Conservation (phyloP, 1,140 invertebrate species). For the Adoxophyes honmai region DNA sequence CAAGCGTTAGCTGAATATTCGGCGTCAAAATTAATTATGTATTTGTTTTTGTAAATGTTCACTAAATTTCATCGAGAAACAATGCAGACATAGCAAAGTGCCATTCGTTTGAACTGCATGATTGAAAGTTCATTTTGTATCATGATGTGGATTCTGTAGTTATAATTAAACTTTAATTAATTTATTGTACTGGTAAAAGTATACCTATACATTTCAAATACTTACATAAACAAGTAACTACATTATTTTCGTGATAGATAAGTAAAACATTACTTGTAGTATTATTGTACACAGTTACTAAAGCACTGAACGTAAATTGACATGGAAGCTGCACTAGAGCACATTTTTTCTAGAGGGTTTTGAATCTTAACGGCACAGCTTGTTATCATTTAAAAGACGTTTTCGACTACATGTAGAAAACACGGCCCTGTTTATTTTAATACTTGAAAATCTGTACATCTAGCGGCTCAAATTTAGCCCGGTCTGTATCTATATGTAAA, state of each 20-base stretch:
- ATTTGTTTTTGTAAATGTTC: constrained; percentile 40
- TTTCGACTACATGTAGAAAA: too few species aligned
- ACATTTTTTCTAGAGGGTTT: too few species aligned
- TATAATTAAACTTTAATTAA: constrained; percentile 66
- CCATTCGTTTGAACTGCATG: constrained; percentile 63
- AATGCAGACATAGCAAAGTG: constrained; percentile 67
- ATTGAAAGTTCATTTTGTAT: constrained; percentile 36
- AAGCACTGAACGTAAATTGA: constrained; percentile 8
- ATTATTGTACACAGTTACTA: constrained; percentile 47
- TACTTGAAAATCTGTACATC: too few species aligned
- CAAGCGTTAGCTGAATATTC: constrained; percentile 69
- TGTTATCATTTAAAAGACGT: too few species aligned
- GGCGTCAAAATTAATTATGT: constrained; percentile 71
- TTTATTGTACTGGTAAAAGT: constrained; percentile 67
- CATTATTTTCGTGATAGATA: constrained; percentile 72
- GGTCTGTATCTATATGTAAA: too few species aligned
- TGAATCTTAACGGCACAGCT: too few species aligned
- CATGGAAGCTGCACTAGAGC: too few species aligned
- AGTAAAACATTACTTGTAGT: constrained; percentile 57
- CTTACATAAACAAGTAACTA: constrained; percentile 61
- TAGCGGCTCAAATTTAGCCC: too few species aligned
- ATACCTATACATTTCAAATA: constrained; percentile 52
- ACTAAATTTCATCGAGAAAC: constrained; percentile 45
- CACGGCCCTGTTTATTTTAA: too few species aligned
- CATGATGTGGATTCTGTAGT: constrained; percentile 67